Evolutionary conservation across 2,888 invertebrate genomes (phyloP).

Genomic region (Camptogramma bilineatum): DNA sequence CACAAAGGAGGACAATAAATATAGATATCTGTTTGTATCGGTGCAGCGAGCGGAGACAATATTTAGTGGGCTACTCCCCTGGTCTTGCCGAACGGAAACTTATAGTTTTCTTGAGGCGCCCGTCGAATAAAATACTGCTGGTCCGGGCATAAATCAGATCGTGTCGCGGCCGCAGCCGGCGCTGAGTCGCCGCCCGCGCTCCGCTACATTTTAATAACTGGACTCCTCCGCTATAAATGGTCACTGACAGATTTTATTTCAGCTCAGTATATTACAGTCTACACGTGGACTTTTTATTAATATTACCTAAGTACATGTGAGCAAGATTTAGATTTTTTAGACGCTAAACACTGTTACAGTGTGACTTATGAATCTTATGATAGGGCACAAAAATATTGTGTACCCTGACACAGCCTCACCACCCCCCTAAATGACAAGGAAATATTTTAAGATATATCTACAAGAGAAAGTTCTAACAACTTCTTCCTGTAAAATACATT

Average conservation of each 20-base stretch:
- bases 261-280: slow-evolving; percentile 69
- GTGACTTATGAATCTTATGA: too few relatives aligned
- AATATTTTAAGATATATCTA: background rate
- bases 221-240: slow-evolving; percentile 76
- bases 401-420: too few relatives aligned
- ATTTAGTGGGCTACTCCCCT: slow-evolving; percentile 83
- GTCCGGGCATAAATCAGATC: slow-evolving; percentile 81
- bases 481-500: slow-evolving; percentile 32
- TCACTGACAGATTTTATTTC: slow-evolving; percentile 82
- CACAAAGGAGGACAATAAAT: slow-evolving; percentile 78
- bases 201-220: slow-evolving; percentile 83
- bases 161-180: slow-evolving; percentile 78
- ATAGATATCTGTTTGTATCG: slow-evolving; percentile 81
- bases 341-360: too few relatives aligned
- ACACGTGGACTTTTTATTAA: slow-evolving; percentile 72
- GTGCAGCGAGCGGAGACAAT: slow-evolving; percentile 81
- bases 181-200: slow-evolving; percentile 63
- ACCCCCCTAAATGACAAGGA: background rate
- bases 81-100: slow-evolving; percentile 84
- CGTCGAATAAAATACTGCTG: slow-evolving; percentile 84
- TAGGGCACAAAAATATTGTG: too few relatives aligned
- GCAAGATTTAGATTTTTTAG: background rate
- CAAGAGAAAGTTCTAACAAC: slow-evolving; percentile 10
- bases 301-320: slow-evolving; percentile 38
- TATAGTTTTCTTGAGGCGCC: slow-evolving; percentile 85